Percentiles rank a stretch among this genome's conserved stretches.
These are phyloP conservation scores for Falco columbarius DNA, from an alignment of 2,797 vertebrate genomes.

Conservation along the genomic window DNA sequence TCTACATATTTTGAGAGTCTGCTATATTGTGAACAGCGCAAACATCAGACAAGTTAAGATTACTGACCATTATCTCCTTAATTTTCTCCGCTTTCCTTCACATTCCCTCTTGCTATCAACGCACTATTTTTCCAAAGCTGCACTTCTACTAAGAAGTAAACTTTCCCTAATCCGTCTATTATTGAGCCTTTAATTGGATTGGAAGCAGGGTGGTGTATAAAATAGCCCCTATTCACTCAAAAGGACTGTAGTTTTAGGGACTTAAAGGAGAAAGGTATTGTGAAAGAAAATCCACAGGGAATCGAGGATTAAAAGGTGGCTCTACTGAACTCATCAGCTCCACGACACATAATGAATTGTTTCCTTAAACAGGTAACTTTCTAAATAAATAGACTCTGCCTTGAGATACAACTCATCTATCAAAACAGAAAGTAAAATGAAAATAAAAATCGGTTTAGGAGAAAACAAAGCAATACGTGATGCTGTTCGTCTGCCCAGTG, in stretches of 20 bases:
- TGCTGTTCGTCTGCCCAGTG: neutral
- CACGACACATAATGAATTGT: conserved; percentile 79
- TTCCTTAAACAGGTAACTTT: conserved; percentile 84
- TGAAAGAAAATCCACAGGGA: conserved; percentile 85
- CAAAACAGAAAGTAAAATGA: conserved; percentile 53
- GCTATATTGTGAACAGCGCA: conserved; percentile 83
- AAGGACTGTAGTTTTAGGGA: conserved; percentile 84
- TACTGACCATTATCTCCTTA: conserved; percentile 90
- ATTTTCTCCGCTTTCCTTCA: conserved; percentile 92
- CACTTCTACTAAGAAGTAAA: conserved; percentile 90
- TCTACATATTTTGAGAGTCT: conserved; percentile 77
- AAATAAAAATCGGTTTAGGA: conserved; percentile 53
- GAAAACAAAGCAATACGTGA: neutral
- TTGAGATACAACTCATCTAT: conserved; percentile 34
- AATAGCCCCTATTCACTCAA: conserved; percentile 89
- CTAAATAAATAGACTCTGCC: conserved; percentile 69
- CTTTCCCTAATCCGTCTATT: conserved; percentile 98
- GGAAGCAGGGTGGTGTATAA: conserved; percentile 91
- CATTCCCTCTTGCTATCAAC: conserved; percentile 87
- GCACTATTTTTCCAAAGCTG: conserved; percentile 84
- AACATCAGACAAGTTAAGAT: conserved; percentile 94
- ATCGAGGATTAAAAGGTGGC: conserved; percentile 85
- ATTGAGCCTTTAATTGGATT: conserved; percentile 96
- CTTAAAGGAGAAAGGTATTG: conserved; percentile 84
- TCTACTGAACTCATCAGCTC: conserved; percentile 84